Base-by-base conservation (phyloP, 2,888 invertebrate genomes). In the Sclerodermus sp. region DNA sequence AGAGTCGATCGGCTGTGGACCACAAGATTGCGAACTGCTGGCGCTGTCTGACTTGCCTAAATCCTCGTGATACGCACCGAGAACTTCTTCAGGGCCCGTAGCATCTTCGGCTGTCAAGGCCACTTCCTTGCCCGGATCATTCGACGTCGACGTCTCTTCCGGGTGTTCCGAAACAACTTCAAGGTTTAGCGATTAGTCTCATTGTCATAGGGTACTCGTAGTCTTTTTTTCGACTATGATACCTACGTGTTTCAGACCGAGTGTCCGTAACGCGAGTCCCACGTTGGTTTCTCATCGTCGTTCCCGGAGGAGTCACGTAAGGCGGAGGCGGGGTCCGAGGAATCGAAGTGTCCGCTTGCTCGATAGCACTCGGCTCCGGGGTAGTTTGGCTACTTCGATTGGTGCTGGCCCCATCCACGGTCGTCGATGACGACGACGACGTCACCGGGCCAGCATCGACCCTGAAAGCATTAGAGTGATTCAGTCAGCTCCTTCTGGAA, bases 281-380 rank as follows among this genome's bases (percentile, higher is more conserved):
- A 12, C 23, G 31, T 30, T 67, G 51, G 45, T 60, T 62, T 42
- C 68, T 59, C 10, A 60, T 51, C 15, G 68, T 56, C 6, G 66
- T 70, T 14, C 62, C 66, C 1, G 76, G 72, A 3, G 77, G 76
- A 29, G 75, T 77, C 4, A 73, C 57, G 49, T 77, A 77, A 4
- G 77, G 76, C 1, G 77, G 77, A 1, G 77, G 77, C n/a, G 77
- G 77, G 49, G 71, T 77, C 48, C 76, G 71, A 1, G 77, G 73
- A 17, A 68, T 10, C 5, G n/a, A n/a, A n/a, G n/a, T n/a, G n/a
- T n/a, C n/a, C n/a, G n/a, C n/a, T n/a, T n/a, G n/a, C n/a, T n/a
- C n/a, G n/a, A n/a, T n/a, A n/a, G n/a, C n/a, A n/a, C n/a, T 4
- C 1, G 47, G 31, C 15, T 53, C 36, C 1, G 59, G 55, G 5